Evolutionary conservation across 2,888 invertebrate species (phyloP), one percentile per base, ranked within the genome.

Genomic region (Agrenia bidenticulata): DNA sequence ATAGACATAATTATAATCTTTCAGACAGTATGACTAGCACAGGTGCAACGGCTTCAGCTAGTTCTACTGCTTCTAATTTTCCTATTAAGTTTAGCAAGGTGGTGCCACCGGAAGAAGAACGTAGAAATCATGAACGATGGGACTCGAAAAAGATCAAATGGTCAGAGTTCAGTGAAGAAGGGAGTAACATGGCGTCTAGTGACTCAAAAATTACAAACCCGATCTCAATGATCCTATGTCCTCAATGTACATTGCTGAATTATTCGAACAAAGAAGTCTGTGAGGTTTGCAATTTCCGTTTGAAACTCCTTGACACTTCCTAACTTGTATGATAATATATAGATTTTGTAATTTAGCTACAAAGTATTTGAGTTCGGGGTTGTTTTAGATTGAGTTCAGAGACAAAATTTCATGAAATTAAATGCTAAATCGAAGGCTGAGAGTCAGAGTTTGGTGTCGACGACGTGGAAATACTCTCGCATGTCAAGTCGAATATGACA

Each of bases 221-320:
- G 19, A 54, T 37, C 23, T 21, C 53, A 13, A 51, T 51, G 26
- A 59, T 58, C 32, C 45, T 58, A 45, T 70, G 70, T 61, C 65
- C 61, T 11, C 67, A 64, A 32, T 70, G 70, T 27, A 70, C 70
- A n/a, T 55, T 67, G 2, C 42, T 67, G 1, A 70, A 70, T 54
- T 50, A 45, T 11, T 11, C 50, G 2, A 17, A 26, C 11, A 59
- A 60, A 17, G 42, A 57, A n/a, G 49, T 50, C 15, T 70, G 70
- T 61, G 67, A 67, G 26, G 65, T 63, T 11, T 70, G 70, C 49
- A 60, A 56, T 39, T 63, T 24, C 51, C 60, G 67, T 32, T 45
- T 70, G 26, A 61, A 51, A 19, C 66, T 57, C 19, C 23, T 50
- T 11, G 63, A 45, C 45, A 45, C 9, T 45, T n/a, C 45, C 45